Percentiles rank a stretch among this genome's conserved stretches.
Conservation (phyloP, 2,797 vertebrate species). For the Cuculus canorus region DNA sequence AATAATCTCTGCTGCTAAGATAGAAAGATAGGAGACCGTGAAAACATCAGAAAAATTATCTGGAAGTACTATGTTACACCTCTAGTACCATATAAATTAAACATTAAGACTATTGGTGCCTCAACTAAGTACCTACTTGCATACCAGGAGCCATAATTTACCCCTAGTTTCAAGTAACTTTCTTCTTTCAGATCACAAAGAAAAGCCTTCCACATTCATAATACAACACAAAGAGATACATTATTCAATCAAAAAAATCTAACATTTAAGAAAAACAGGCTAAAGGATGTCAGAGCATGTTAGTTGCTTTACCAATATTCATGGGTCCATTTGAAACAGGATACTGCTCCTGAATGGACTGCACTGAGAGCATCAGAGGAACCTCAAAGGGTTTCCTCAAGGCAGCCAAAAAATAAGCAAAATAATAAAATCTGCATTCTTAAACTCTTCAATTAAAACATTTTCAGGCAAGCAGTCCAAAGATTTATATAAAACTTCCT, state of each 20-base stretch:
- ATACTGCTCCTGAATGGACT: neutral
- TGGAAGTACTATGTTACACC: neutral
- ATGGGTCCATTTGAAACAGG: neutral
- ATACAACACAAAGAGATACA: neutral
- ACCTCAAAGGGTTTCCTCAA: neutral
- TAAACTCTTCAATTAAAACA: neutral
- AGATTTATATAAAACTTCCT: neutral
- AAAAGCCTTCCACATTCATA: neutral
- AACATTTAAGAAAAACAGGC: neutral
- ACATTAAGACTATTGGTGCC: neutral
- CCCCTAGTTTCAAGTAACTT: neutral
- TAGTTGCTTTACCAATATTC: neutral
- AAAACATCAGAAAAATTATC: neutral
- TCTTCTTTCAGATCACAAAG: neutral
- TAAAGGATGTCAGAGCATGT: neutral
- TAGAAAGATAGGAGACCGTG: neutral
- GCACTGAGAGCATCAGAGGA: neutral
- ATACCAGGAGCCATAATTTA: neutral
- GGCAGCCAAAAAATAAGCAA: neutral
- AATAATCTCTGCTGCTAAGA: neutral
- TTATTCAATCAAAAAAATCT: neutral
- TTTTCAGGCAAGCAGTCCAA: neutral
- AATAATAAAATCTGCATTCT: neutral
- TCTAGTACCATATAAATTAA: neutral
- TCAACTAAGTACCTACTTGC: neutral